Conservation (phyloP, 2,113 vertebrate genomes). For the Miniopterus natalensis region DNA sequence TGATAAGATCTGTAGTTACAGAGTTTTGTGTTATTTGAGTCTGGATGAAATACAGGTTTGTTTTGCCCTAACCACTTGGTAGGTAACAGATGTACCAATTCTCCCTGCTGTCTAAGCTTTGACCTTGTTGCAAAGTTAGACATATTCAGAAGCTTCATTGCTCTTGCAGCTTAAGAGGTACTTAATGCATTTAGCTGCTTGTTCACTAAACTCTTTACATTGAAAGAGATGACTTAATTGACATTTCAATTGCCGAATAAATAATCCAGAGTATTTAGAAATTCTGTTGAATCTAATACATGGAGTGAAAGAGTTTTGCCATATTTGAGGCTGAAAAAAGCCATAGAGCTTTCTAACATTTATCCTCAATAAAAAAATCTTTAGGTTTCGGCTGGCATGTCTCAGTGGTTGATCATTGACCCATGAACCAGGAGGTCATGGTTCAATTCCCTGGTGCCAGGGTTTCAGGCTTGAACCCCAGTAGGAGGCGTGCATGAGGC, state of each 20-base stretch:
- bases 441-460: no score
- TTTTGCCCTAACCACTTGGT: slow-evolving; percentile 50
- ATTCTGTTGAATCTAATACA: slow-evolving; percentile 7
- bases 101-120: not conserved
- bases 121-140: slow-evolving; percentile 10
- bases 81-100: not conserved
- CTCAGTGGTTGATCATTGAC: no score
- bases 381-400: no score
- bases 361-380: not conserved
- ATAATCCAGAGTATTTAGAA: slow-evolving; percentile 2
- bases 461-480: no score
- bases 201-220: slow-evolving; percentile 33
- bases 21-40: slow-evolving; percentile 36
- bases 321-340: slow-evolving; percentile 43
- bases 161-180: slow-evolving; percentile 27
- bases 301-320: not conserved
- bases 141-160: not conserved
- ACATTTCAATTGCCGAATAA: slow-evolving; percentile 41
- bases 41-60: slow-evolving; percentile 15
- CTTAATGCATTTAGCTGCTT: slow-evolving; percentile 50
- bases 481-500: no score
- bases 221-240: slow-evolving; percentile 51
- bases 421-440: no score
- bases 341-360: not conserved
- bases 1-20: slow-evolving; percentile 32